These are phyloP conservation scores for Entomobrya multifasciata DNA, from an alignment of 2,888 invertebrate genomes.

Conservation along the genomic window DNA sequence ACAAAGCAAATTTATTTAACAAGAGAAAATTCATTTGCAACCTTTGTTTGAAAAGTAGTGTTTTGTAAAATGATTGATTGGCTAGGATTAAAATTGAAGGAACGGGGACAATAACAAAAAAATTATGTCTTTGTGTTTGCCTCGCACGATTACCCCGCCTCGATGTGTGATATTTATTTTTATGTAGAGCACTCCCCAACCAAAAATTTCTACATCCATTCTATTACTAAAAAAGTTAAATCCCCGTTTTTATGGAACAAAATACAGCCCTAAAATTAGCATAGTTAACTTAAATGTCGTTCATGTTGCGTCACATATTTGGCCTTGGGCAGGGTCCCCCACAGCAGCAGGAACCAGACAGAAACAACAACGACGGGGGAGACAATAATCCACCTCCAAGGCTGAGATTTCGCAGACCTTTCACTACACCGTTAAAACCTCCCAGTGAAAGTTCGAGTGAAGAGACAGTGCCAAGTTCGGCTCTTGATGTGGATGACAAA, in stretches of 20 bases:
- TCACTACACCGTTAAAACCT: no score
- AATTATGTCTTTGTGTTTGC: conserved; percentile 27
- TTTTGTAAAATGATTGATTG: neutral
- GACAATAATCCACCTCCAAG: neutral
- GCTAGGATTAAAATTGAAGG: neutral
- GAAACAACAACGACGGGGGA: neutral
- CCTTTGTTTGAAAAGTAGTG: neutral
- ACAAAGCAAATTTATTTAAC: neutral
- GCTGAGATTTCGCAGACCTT: conserved; percentile 20
- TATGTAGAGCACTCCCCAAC: neutral
- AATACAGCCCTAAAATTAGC: neutral
- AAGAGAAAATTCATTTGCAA: neutral
- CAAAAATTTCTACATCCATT: neutral
- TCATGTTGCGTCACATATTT: conserved; percentile 33
- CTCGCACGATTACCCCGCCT: neutral
- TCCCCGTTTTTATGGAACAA: conserved; percentile 40
- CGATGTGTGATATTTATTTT: conserved; percentile 2
- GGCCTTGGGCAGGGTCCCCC: neutral
- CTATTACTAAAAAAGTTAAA: conserved; percentile 1
- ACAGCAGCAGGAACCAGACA: neutral
- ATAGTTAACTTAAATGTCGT: neutral
- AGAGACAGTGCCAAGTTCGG: conserved; percentile 5
- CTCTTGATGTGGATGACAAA: neutral
- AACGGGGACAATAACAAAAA: neutral
- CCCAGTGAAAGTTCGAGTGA: neutral